A percentile compares a stretch with the other conserved stretches of the same genome.
These are phyloP conservation scores for Drosophila repleta DNA, from an alignment of 1,140 invertebrate species.

Conservation along the genomic window DNA sequence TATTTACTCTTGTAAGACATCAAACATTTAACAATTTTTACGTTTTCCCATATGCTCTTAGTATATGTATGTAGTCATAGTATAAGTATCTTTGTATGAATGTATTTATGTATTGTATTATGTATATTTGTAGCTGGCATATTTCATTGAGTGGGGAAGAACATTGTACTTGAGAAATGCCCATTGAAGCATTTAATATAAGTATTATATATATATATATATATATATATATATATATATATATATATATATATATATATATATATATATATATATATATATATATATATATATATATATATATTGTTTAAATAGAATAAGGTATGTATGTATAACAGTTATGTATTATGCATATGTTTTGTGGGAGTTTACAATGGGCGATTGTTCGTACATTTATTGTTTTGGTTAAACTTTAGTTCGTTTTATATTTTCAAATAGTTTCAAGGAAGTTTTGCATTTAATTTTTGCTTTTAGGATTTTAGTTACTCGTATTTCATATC, in stretches of 20 bases:
- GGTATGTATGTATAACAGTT: slow-evolving; percentile 23
- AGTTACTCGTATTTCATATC: slow-evolving; percentile 45
- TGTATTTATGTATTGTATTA: slow-evolving; percentile 17
- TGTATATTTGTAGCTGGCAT: slow-evolving; percentile 32
- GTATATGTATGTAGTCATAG: slow-evolving; percentile 16
- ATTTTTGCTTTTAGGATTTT: slow-evolving; percentile 21
- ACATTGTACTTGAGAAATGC: slow-evolving; percentile 45
- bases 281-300: slow-evolving; percentile 1
- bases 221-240: slow-evolving; percentile 24
- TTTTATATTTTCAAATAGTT: slow-evolving; percentile 20
- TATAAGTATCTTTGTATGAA: slow-evolving; percentile 12
- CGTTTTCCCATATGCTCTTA: neutral
- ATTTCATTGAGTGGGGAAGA: slow-evolving; percentile 56
- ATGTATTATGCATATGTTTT: slow-evolving; percentile 26
- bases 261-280: slow-evolving; percentile 20
- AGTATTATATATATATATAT: slow-evolving; percentile 3
- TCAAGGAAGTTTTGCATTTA: slow-evolving; percentile 49
- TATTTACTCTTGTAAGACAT: slow-evolving; percentile 15
- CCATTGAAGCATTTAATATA: slow-evolving; percentile 10
- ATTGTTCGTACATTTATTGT: slow-evolving; percentile 74
- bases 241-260: slow-evolving; percentile 10
- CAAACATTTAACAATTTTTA: slow-evolving; percentile 3
- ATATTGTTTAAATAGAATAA: neutral
- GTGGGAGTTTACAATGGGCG: slow-evolving; percentile 52
- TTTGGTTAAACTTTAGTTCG: slow-evolving; percentile 42